These are phyloP conservation scores for Anadara kagoshimensis DNA, from an alignment of 1,140 invertebrate species.

Conservation along the genomic window DNA sequence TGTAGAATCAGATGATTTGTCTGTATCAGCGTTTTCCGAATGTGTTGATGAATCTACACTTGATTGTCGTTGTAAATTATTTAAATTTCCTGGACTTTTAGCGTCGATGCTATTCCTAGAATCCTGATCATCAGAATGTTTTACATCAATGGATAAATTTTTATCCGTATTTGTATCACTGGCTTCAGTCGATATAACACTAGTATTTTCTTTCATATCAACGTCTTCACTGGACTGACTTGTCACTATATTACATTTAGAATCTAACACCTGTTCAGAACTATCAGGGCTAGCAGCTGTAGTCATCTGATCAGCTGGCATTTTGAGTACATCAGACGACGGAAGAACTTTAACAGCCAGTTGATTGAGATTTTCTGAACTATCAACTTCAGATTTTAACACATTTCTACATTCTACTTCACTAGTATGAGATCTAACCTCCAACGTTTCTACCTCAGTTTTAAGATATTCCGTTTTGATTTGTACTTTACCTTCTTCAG, in stretches of 20 bases:
- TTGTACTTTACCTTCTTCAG: neutral
- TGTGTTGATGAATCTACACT: conserved; percentile 42
- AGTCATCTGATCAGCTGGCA: conserved; percentile 54
- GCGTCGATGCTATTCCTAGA: too few species aligned
- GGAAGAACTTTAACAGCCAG: conserved; percentile 14
- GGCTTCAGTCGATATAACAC: too few species aligned
- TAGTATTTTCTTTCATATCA: too few species aligned
- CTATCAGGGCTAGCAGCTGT: conserved; percentile 62
- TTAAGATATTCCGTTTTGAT: conserved; percentile 12
- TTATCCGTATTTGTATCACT: too few species aligned
- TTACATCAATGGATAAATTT: too few species aligned
- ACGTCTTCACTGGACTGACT: too few species aligned
- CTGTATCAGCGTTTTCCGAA: too few species aligned
- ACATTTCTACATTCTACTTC: conserved; percentile 5
- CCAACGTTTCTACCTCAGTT: conserved; percentile 9
- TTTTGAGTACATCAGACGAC: conserved; percentile 21
- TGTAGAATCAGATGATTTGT: conserved; percentile 18
- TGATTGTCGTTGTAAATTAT: too few species aligned
- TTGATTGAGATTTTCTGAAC: too few species aligned
- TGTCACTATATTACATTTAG: neutral
- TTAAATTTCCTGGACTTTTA: too few species aligned
- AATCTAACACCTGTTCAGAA: conserved; percentile 47
- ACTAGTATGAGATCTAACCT: neutral
- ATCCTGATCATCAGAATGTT: too few species aligned
- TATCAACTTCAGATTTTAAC: conserved; percentile 3